Base-by-base conservation (phyloP, 2,797 vertebrate genomes). In the Spea hammondii region DNA sequence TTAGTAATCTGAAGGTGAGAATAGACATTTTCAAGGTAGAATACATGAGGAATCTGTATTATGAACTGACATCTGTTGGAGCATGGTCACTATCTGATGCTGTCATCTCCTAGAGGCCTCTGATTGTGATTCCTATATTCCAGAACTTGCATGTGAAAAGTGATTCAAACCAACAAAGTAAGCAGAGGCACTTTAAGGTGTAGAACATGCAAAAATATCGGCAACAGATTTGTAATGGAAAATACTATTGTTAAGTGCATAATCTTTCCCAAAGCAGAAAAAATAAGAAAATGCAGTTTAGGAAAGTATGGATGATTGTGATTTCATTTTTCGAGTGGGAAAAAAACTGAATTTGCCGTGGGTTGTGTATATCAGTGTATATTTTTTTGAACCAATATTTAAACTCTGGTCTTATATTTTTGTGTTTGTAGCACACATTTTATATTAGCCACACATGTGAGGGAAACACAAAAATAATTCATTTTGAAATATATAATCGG, bases 21-120 rank as follows among this genome's bases (percentile, higher is more conserved):
- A 75, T 70, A 70, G 44, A 80, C 59, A 80, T 48, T 60, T 17
- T 57, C 68, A 76, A 65, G 67, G 57, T 71, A n/a, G 66, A 71
- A 32, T 47, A 70, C 49, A 80, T 48, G 13, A 76, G 59, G 60
- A 70, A 70, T 72, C 53, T 49, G 73, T 76, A 70, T 72, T 59
- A 72, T 48, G 12, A 59, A n/a, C 45, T 76, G 62, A 76, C 68
- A 80, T 80, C 47, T 71, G 9, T 13, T 67, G 68, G 47, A 76
- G 45, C 32, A 80, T 71, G 73, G 68, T 65, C 66, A 13, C 47
- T 70, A 72, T 79, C 72, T 54, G 10, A 48, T 65, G 68, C 72
- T 80, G 72, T 80, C 68, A 76, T 76, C 67, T 65, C 54, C 45
- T 71, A 60, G 55, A 65, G 51, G 59, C 59, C 13, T 76, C 46